Evolutionary conservation across 2,888 invertebrate species (phyloP).

Genomic region (Xanthia icteritia): DNA sequence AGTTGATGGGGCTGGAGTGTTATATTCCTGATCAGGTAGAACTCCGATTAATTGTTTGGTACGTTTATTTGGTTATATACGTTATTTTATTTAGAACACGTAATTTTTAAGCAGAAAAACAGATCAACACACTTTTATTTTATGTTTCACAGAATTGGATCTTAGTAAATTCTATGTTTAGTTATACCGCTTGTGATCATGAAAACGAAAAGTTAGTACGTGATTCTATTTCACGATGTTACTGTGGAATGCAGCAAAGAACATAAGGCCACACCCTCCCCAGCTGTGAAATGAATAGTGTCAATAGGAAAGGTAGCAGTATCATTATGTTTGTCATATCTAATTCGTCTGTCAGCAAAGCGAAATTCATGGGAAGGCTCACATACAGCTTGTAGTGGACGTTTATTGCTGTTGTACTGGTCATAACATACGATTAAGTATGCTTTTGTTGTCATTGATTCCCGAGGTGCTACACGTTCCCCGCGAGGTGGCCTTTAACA

Average conservation of each 20-base stretch:
- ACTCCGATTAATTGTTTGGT: slow-evolving; percentile 29
- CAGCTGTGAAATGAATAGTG: neutral
- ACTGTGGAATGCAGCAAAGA: neutral
- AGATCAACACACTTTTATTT: neutral
- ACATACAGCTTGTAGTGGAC: neutral
- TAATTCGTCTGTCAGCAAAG: neutral
- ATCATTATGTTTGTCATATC: neutral
- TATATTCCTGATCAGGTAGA: slow-evolving; percentile 53
- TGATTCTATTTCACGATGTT: neutral
- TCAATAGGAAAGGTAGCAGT: neutral
- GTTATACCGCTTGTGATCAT: neutral
- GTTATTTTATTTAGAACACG: slow-evolving; percentile 8
- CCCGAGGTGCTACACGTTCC: neutral
- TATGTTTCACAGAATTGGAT: neutral
- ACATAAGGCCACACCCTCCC: neutral
- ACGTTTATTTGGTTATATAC: slow-evolving; percentile 12
- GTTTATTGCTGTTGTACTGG: neutral
- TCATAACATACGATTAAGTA: neutral
- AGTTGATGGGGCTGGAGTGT: slow-evolving; percentile 41
- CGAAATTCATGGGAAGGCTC: neutral
- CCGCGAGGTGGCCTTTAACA: neutral
- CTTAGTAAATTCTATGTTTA: neutral
- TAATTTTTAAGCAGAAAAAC: slow-evolving; percentile 1
- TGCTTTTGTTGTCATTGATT: neutral
- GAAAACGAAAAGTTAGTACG: neutral